Evolutionary conservation across 2,888 invertebrate genomes (phyloP).

Genomic region (Dynastes grantii): DNA sequence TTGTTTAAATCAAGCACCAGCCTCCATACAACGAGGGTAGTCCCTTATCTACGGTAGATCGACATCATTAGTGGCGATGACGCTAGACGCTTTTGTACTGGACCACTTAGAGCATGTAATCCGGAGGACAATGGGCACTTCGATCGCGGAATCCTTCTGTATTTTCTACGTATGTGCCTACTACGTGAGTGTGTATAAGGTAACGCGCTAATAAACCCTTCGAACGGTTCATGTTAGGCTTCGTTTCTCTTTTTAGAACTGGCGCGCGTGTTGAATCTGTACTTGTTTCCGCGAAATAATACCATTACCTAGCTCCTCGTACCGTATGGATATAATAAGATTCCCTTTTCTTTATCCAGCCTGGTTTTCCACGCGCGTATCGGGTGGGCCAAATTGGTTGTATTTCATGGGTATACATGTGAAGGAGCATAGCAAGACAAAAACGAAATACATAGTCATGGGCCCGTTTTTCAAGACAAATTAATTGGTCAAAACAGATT

Average conservation of each 20-base stretch:
- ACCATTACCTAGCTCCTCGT: background rate
- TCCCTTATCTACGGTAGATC: constrained; percentile 59
- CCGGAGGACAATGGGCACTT: constrained; percentile 63
- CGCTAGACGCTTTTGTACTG: constrained; percentile 60
- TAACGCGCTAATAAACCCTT: constrained; percentile 62
- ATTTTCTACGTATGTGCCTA: constrained; percentile 57
- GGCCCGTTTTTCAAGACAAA: too few species aligned
- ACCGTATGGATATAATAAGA: too few species aligned
- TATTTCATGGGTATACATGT: too few species aligned
- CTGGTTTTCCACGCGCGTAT: too few species aligned
- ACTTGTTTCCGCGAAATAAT: background rate
- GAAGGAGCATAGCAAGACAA: too few species aligned
- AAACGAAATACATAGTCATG: too few species aligned
- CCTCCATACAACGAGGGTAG: constrained; percentile 49
- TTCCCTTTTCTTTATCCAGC: too few species aligned
- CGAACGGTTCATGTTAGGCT: constrained; percentile 27
- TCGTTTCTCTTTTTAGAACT: background rate
- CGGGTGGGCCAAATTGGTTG: too few species aligned
- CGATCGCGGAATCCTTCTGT: constrained; percentile 63
- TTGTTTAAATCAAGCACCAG: constrained; percentile 56
- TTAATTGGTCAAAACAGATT: too few species aligned
- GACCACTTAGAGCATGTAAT: constrained; percentile 62
- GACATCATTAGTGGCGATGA: constrained; percentile 62
- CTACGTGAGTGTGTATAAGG: too few species aligned
- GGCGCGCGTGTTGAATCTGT: background rate